Evolutionary conservation across 64 coral and sea anemone genomes (phyloP).

Genomic region (Cladopsammia gracilis): DNA sequence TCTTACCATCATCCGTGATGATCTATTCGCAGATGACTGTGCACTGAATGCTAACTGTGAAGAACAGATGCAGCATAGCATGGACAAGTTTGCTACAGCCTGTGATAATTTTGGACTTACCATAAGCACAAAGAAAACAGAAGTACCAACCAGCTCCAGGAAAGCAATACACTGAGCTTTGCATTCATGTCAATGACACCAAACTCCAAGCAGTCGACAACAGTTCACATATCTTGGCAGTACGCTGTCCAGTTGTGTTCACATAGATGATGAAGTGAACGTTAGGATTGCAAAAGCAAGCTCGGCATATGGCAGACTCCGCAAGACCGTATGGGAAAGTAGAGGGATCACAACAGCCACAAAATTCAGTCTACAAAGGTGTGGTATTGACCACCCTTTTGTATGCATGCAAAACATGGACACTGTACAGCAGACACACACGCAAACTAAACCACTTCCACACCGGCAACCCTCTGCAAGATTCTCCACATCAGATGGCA

Average conservation of each 20-base stretch:
- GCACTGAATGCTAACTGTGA: conserved; percentile 9
- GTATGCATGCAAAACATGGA: conserved; percentile 42
- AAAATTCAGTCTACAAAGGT: conserved; percentile 18
- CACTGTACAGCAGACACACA: background rate
- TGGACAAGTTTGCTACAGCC: conserved; percentile 33
- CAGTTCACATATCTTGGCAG: conserved; percentile 56
- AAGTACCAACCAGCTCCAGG: conserved; percentile 40
- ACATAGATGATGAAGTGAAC: conserved; percentile 40
- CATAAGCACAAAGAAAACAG: conserved; percentile 63
- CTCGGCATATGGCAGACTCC: conserved; percentile 27
- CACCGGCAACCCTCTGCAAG: background rate
- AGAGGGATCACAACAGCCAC: background rate
- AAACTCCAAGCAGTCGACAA: conserved; percentile 39
- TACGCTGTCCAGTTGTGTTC: conserved; percentile 3
- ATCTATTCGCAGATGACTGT: conserved; percentile 60
- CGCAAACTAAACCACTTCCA: conserved; percentile 27
- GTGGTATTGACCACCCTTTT: conserved; percentile 31
- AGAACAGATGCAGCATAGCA: background rate
- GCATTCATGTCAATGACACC: conserved; percentile 15
- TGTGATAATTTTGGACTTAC: conserved; percentile 50
- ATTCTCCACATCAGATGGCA: conserved; percentile 26
- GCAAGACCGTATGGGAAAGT: conserved; percentile 23
- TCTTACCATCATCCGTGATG: background rate
- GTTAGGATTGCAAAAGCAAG: conserved; percentile 22
- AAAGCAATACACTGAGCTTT: background rate